Evolutionary conservation across 2,113 vertebrate genomes (phyloP).

Genomic region (Myiagra hebetior): DNA sequence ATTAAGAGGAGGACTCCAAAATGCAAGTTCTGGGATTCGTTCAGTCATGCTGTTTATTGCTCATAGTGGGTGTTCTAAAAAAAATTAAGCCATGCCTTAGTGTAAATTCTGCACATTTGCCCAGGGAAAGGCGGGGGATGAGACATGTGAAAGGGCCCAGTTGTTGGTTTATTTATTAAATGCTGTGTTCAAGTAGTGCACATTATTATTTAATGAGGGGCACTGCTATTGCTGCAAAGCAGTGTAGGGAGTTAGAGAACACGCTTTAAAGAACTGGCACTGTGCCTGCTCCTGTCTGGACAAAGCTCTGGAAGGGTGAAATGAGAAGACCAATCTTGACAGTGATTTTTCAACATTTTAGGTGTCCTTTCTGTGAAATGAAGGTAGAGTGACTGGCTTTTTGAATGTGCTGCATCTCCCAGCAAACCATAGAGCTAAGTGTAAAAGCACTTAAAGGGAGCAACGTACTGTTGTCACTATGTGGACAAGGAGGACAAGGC

Average conservation of each 20-base stretch:
- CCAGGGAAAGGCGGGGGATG: background rate
- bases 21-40: background rate
- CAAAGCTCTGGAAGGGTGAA: background rate
- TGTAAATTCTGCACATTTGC: background rate
- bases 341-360: background rate
- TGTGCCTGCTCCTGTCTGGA: background rate
- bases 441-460: background rate
- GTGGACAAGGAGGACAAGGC: background rate
- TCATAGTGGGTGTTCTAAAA: background rate
- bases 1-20: background rate
- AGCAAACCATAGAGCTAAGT: background rate
- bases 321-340: background rate
- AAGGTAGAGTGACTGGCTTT: background rate
- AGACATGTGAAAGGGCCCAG: background rate
- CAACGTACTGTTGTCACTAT: rapidly evolving
- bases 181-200: background rate
- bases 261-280: background rate
- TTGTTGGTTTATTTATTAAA: conserved; percentile 42
- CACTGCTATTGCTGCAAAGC: background rate
- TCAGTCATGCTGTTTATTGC: background rate
- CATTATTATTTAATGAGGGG: background rate
- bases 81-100: background rate
- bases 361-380: background rate
- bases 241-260: background rate
- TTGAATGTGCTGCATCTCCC: background rate